Conservation (phyloP, 2,888 invertebrate species). For the Heliconius hortense region DNA sequence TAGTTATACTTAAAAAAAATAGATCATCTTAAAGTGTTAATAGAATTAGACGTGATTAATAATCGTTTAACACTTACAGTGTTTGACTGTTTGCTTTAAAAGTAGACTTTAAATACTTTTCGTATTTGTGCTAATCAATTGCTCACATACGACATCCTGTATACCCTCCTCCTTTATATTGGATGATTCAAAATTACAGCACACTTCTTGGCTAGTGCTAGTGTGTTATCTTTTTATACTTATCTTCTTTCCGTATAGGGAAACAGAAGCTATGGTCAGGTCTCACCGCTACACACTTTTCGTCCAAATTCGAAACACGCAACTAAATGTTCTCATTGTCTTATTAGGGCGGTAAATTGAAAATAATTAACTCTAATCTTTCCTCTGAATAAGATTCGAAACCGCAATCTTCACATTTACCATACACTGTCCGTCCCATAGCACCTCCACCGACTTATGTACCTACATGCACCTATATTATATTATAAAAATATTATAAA, state of each 20-base stretch:
- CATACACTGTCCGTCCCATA: background rate
- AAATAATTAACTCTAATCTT: background rate
- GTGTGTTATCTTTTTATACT: background rate
- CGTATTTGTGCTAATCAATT: slow-evolving; percentile 37
- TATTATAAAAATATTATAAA: background rate
- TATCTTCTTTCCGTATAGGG: too few relatives aligned
- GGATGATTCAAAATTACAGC: background rate
- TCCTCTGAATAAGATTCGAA: background rate
- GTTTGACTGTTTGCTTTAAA: slow-evolving; percentile 34
- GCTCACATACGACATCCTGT: slow-evolving; percentile 28
- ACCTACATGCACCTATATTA: background rate
- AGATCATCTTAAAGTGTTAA: slow-evolving; percentile 27
- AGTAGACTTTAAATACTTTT: slow-evolving; percentile 37
- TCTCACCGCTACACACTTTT: background rate
- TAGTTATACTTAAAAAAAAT: background rate
- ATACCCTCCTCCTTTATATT: background rate
- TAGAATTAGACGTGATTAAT: slow-evolving; percentile 36
- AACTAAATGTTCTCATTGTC: too few relatives aligned
- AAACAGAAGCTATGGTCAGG: background rate
- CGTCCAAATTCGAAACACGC: background rate
- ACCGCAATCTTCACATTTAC: background rate
- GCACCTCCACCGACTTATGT: background rate
- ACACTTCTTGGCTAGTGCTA: background rate
- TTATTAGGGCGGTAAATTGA: background rate
- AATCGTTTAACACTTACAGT: slow-evolving; percentile 27